Percentiles rank a stretch among this genome's conserved stretches.
phyloP scores from a whole-genome alignment of 2,888 invertebrate species.

The Tuta absoluta region DNA sequence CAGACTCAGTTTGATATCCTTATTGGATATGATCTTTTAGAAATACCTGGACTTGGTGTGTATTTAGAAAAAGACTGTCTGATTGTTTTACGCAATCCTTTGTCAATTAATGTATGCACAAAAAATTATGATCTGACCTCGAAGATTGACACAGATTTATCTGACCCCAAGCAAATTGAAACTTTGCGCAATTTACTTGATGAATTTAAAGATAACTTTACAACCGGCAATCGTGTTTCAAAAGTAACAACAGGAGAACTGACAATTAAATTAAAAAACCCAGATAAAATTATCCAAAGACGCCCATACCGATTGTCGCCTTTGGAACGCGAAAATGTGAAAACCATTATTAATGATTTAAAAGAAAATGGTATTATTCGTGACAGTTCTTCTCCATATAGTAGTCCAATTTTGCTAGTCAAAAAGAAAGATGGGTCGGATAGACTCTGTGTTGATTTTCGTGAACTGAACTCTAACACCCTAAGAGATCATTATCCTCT shows the following conservation, averaged over 20 bases:
- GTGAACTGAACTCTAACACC: constrained; percentile 34
- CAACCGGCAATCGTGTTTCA: constrained; percentile 11
- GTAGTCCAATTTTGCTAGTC: constrained; percentile 37
- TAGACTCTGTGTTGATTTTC: constrained; percentile 34
- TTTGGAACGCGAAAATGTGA: constrained; percentile 28
- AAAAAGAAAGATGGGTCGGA: constrained; percentile 41
- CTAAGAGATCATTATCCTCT: constrained; percentile 31
- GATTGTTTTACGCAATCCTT: background rate
- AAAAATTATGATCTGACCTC: background rate
- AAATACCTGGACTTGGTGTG: constrained; percentile 28
- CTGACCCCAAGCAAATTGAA: background rate
- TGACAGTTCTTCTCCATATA: constrained; percentile 35
- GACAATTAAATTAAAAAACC: constrained; percentile 28
- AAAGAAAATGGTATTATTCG: constrained; percentile 35
- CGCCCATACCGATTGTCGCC: constrained; percentile 30
- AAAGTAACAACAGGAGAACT: constrained; percentile 29
- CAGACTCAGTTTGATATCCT: constrained; percentile 30
- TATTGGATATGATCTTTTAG: constrained; percentile 28
- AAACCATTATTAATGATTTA: constrained; percentile 28
- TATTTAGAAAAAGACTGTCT: background rate
- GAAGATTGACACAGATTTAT: background rate
- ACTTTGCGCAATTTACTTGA: background rate
- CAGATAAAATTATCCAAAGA: constrained; percentile 30
- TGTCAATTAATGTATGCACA: background rate
- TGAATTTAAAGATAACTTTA: background rate